Conservation (phyloP, 2,888 invertebrate species). For the Drosophila meridionalis region DNA sequence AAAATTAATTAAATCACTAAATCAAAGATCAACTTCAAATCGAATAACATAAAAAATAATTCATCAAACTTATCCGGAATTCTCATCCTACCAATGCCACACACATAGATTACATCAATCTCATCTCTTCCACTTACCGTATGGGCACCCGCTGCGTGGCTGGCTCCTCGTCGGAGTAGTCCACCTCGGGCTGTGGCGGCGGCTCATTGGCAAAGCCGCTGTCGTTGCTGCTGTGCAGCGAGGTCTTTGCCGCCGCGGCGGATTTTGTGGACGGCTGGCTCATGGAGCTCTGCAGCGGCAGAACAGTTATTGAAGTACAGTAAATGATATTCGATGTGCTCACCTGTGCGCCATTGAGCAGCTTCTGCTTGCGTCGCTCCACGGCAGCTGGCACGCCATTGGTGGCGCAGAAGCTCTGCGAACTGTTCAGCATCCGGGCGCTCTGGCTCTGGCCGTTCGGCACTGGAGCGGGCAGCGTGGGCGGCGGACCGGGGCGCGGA, state of each 20-base stretch:
- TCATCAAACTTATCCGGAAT: neutral
- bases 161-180: constrained; percentile 95
- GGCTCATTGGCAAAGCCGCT: constrained; percentile 96
- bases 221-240: constrained; percentile 95
- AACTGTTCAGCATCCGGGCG: constrained; percentile 86
- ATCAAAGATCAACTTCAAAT: neutral
- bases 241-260: constrained; percentile 89
- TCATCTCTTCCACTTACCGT: constrained; percentile 83
- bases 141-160: constrained; percentile 86
- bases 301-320: neutral
- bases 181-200: constrained; percentile 94
- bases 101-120: constrained; percentile 9
- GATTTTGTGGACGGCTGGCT: constrained; percentile 73
- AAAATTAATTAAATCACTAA: too few species aligned
- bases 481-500: constrained; percentile 89
- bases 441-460: constrained; percentile 84
- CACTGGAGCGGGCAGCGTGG: constrained; percentile 90
- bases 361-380: constrained; percentile 82
- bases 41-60: neutral
- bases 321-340: neutral
- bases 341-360: constrained; percentile 80
- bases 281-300: constrained; percentile 47
- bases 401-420: constrained; percentile 87
- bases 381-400: constrained; percentile 82
- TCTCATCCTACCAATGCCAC: neutral